Evolutionary conservation across 2,797 vertebrate species (phyloP).

Genomic region (Acridotheres tristis): DNA sequence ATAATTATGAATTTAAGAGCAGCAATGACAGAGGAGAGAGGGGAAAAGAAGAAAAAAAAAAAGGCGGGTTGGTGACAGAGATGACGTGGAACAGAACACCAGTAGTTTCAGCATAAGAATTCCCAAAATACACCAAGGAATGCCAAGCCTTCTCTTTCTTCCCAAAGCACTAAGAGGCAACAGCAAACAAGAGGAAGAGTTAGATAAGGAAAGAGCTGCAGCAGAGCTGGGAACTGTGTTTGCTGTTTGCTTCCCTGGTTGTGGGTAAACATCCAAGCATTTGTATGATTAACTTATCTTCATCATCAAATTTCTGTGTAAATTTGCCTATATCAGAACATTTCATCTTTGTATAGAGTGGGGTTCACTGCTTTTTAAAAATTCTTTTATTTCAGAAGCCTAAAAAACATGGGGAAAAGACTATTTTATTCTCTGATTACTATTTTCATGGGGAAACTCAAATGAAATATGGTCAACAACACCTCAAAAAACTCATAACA

Average conservation of each 20-base stretch:
- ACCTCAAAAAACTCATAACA: neutral
- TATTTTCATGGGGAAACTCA: neutral
- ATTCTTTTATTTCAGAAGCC: neutral
- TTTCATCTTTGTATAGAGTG: neutral
- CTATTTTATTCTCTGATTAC: neutral
- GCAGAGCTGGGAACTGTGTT: neutral
- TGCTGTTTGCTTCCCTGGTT: neutral
- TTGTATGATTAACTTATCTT: conserved; percentile 14
- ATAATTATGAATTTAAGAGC: neutral
- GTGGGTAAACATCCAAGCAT: conserved; percentile 23
- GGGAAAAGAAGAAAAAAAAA: fast-evolving
- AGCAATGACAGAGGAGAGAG: neutral
- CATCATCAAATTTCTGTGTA: neutral
- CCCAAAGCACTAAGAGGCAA: neutral
- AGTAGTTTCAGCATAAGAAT: neutral
- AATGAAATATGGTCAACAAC: neutral
- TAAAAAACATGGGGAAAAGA: neutral
- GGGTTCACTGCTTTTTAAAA: neutral
- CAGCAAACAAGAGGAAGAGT: neutral
- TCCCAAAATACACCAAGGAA: neutral
- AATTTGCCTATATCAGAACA: neutral
- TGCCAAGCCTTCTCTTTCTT: neutral
- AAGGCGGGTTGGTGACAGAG: neutral
- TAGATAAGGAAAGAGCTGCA: neutral
- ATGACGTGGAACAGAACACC: neutral